These are phyloP conservation scores for Gambusia affinis DNA, from an alignment of 2,113 vertebrate genomes.

Conservation along the genomic window DNA sequence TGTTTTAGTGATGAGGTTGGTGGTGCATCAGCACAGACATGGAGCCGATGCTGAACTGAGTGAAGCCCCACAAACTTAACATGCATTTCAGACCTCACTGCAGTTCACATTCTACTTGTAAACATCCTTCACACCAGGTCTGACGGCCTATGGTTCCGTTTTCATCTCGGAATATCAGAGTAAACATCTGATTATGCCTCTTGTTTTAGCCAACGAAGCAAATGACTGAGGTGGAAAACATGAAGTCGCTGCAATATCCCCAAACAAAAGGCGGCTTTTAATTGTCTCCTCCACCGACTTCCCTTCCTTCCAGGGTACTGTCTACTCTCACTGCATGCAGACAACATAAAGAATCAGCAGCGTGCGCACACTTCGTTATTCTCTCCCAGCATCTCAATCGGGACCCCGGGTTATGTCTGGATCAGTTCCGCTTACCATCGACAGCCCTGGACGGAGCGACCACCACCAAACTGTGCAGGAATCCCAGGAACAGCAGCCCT, in stretches of 20 bases:
- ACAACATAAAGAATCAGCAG: background rate
- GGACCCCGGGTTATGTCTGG: background rate
- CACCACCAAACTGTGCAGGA: constrained; percentile 79
- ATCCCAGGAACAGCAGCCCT: constrained; percentile 76
- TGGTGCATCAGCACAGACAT: constrained; percentile 19
- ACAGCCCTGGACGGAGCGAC: constrained; percentile 70
- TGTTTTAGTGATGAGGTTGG: constrained; percentile 4
- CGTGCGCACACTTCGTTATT: background rate
- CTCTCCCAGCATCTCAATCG: background rate
- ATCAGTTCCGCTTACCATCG: constrained; percentile 74
- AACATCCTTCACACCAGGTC: constrained; percentile 20
- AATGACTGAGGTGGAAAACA: background rate
- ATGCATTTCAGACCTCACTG: constrained; percentile 11
- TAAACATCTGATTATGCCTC: background rate
- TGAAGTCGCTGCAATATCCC: background rate
- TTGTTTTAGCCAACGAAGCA: background rate
- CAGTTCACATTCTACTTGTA: background rate
- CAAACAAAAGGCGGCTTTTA: constrained; percentile 15
- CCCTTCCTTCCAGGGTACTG: constrained; percentile 1
- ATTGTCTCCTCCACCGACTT: constrained; percentile 8
- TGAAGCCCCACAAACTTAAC: constrained; percentile 19
- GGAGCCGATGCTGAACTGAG: constrained; percentile 16
- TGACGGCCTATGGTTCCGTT: constrained; percentile 38
- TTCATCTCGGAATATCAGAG: constrained; percentile 18
- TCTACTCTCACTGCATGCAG: constrained; percentile 24